Evolutionary conservation across 2,888 invertebrate species (phyloP).

Genomic region (Acanthopleura granulata): DNA sequence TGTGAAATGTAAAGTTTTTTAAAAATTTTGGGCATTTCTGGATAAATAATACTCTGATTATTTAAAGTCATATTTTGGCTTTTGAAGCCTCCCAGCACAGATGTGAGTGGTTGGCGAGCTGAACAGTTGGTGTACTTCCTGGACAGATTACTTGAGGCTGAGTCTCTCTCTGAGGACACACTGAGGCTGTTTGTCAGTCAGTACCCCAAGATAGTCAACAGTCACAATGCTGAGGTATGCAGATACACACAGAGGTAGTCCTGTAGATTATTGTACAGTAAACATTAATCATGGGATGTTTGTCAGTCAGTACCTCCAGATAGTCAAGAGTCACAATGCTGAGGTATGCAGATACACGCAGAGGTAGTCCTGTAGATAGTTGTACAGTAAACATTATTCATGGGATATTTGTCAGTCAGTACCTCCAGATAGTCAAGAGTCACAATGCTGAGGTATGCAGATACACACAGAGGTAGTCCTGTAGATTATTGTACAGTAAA

Average conservation of each 20-base stretch:
- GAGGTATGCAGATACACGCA: slow-evolving; percentile 31
- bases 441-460: too few relatives aligned
- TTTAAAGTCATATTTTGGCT: not conserved
- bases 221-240: slow-evolving; percentile 43
- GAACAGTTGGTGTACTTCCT: slow-evolving; percentile 42
- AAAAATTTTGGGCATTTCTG: too few relatives aligned
- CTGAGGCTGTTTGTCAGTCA: slow-evolving; percentile 25
- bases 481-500: too few relatives aligned
- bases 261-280: too few relatives aligned
- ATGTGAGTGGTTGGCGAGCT: slow-evolving; percentile 34
- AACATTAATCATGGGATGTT: slow-evolving; percentile 15
- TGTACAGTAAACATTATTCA: too few relatives aligned
- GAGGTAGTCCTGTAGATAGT: too few relatives aligned
- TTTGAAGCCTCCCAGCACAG: slow-evolving; percentile 11
- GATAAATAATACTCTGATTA: too few relatives aligned
- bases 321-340: slow-evolving; percentile 38
- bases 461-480: too few relatives aligned
- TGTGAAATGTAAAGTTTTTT: too few relatives aligned
- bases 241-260: not conserved
- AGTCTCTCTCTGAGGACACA: slow-evolving; percentile 25
- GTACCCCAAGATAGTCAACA: slow-evolving; percentile 32
- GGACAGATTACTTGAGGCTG: slow-evolving; percentile 35
- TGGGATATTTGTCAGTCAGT: too few relatives aligned
- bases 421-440: too few relatives aligned
- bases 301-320: slow-evolving; percentile 27